Conservation (phyloP, 64 coral and sea anemone genomes). For the Platygyra sinensis region DNA sequence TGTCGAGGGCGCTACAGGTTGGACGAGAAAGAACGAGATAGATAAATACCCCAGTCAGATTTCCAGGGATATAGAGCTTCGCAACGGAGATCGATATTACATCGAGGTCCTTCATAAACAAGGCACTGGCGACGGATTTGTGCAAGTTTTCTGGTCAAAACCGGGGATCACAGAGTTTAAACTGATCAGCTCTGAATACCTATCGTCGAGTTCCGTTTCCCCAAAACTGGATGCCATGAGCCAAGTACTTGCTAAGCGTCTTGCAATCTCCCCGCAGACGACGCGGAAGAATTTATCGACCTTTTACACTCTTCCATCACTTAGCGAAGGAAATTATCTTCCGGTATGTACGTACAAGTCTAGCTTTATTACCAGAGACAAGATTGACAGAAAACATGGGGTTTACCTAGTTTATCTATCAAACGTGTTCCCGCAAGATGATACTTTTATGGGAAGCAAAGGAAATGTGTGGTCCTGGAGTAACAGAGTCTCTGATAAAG, state of each 20-base stretch:
- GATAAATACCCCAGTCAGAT: conserved; percentile 46
- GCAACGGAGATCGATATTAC: conserved; percentile 40
- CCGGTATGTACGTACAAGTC: neutral
- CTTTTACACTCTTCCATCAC: neutral
- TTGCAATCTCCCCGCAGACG: neutral
- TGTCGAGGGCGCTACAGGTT: neutral
- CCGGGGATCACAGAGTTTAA: neutral
- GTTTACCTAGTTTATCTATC: neutral
- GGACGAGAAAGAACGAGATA: conserved; percentile 13
- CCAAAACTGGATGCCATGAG: neutral
- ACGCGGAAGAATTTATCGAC: neutral
- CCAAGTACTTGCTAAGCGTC: neutral
- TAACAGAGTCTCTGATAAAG: neutral
- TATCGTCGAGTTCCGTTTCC: neutral
- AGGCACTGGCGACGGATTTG: neutral
- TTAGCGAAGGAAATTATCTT: neutral
- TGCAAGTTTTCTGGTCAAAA: conserved; percentile 38
- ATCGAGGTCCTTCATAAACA: conserved; percentile 59
- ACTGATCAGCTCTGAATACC: neutral
- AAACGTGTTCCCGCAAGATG: neutral
- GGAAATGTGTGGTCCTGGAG: neutral
- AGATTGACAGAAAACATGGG: neutral
- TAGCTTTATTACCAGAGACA: neutral
- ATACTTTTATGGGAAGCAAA: neutral
- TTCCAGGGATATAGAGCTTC: conserved; percentile 17